These are phyloP conservation scores for Furnarius figulus DNA, from an alignment of 2,113 vertebrate species.

Conservation along the genomic window DNA sequence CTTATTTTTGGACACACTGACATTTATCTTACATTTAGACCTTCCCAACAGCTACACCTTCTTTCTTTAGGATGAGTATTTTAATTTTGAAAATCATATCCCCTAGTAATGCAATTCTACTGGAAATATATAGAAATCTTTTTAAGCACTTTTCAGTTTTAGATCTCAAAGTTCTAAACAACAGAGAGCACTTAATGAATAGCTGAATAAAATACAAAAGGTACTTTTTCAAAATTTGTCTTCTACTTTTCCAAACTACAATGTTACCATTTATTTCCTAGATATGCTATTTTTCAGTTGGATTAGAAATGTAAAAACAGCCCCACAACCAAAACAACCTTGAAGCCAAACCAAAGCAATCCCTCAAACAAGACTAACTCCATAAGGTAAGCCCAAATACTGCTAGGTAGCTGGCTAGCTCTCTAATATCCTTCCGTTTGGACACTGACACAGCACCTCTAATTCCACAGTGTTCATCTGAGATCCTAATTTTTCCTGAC, in stretches of 20 bases:
- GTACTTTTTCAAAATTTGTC: neutral
- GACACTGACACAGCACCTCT: neutral
- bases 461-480: neutral
- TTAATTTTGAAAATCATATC: neutral
- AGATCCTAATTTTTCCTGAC: conserved; percentile 32
- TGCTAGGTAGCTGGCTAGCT: neutral
- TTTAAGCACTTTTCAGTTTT: neutral
- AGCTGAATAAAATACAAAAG: neutral
- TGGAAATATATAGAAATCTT: neutral
- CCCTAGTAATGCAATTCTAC: neutral
- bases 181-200: neutral
- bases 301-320: neutral
- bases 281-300: neutral
- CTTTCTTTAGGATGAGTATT: neutral
- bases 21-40: neutral
- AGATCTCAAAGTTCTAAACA: neutral
- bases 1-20: neutral
- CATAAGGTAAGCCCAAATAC: neutral
- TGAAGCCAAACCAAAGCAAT: neutral
- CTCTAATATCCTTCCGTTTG: neutral
- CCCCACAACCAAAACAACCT: neutral
- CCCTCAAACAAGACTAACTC: neutral
- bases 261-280: neutral
- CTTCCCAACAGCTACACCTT: neutral
- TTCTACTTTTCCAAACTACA: neutral